A percentile compares a stretch with the other conserved stretches of the same genome.
phyloP scores from a whole-genome alignment of 2,888 invertebrate species.

The Anthoptus insignis region DNA sequence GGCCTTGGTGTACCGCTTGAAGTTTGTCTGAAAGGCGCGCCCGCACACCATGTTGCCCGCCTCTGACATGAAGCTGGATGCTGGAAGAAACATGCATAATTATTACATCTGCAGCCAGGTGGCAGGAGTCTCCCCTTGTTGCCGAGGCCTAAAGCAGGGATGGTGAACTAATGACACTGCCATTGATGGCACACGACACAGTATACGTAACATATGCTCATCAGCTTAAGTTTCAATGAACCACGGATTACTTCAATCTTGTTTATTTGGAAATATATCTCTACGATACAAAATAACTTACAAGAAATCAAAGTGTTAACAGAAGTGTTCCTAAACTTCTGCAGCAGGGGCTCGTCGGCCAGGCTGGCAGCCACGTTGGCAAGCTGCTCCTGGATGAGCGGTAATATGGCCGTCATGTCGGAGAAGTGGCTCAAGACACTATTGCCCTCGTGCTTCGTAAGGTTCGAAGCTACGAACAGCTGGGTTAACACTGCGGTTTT shows the following conservation, averaged over 20 bases:
- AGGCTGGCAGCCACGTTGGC: conserved; percentile 61
- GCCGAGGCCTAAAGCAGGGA: no score
- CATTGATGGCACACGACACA: no score
- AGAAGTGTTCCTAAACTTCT: conserved; percentile 59
- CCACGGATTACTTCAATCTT: no score
- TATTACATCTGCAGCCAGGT: no score
- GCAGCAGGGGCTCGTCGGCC: conserved; percentile 68
- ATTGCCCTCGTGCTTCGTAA: conserved; percentile 77
- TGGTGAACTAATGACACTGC: no score
- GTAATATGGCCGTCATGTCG: conserved; percentile 74
- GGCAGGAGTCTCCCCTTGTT: no score
- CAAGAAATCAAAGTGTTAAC: conserved; percentile 61
- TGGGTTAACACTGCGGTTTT: conserved; percentile 74
- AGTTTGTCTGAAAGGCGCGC: conserved; percentile 76
- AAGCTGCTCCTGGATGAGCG: conserved; percentile 68
- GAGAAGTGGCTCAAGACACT: conserved; percentile 71
- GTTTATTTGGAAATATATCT: no score
- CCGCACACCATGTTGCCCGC: conserved; percentile 89
- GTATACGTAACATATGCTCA: no score
- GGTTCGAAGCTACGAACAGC: conserved; percentile 79
- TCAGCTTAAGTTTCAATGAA: no score
- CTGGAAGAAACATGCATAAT: conserved; percentile 63
- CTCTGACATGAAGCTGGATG: conserved; percentile 79
- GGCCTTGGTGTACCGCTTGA: conserved; percentile 74
- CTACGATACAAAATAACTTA: conserved; percentile 26